phyloP scores from a whole-genome alignment of 1,140 invertebrate species.

The Diorhabda elongata region DNA sequence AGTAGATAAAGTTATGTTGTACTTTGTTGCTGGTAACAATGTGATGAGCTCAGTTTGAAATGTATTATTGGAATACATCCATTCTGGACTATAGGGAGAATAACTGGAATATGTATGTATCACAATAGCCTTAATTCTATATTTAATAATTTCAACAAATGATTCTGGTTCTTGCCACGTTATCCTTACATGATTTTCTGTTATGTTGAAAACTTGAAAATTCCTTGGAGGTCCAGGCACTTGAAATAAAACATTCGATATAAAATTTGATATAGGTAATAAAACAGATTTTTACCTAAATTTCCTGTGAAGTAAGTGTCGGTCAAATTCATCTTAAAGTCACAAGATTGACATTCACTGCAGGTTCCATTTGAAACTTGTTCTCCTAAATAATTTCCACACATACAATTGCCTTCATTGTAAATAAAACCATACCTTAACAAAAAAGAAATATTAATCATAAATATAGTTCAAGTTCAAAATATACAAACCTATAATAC shows the following conservation, averaged over 20 bases:
- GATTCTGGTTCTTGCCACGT: slow-evolving; percentile 40
- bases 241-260: slow-evolving; percentile 20
- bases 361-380: slow-evolving; percentile 33
- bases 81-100: slow-evolving; percentile 24
- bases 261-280: not conserved
- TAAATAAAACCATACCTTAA: slow-evolving; percentile 25
- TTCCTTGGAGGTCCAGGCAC: slow-evolving; percentile 40
- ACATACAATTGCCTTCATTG: slow-evolving; percentile 31
- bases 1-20: slow-evolving; percentile 40
- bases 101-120: slow-evolving; percentile 38
- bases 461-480: not conserved
- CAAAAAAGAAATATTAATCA: not conserved
- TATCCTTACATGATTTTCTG: slow-evolving; percentile 35
- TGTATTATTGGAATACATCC: slow-evolving; percentile 39
- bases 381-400: slow-evolving; percentile 39
- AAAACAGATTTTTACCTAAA: slow-evolving; percentile 26
- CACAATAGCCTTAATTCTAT: slow-evolving; percentile 36
- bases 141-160: slow-evolving; percentile 34
- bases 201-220: slow-evolving; percentile 36
- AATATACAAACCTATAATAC: slow-evolving; percentile 34
- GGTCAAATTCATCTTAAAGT: slow-evolving; percentile 26
- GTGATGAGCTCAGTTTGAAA: slow-evolving; percentile 34
- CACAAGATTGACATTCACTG: slow-evolving; percentile 28
- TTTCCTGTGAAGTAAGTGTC: slow-evolving; percentile 39
- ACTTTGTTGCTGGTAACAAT: slow-evolving; percentile 38